Evolutionary conservation across 2,888 invertebrate genomes (phyloP).

Genomic region (Tinea pellionella): DNA sequence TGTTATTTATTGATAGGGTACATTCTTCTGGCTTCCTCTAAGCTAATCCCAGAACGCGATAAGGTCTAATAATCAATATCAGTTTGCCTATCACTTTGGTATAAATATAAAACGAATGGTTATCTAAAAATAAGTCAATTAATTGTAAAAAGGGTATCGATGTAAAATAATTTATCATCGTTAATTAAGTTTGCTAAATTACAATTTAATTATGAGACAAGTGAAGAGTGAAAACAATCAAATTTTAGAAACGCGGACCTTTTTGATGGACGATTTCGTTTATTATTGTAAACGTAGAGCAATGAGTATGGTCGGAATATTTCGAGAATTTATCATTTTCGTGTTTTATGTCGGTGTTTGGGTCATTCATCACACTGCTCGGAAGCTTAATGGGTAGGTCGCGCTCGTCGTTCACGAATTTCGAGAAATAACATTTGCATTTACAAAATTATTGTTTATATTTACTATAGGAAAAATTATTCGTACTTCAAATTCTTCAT

Average conservation of each 20-base stretch:
- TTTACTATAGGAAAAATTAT: neutral
- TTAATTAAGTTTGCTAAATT: constrained; percentile 6
- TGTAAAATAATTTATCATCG: neutral
- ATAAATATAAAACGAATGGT: too few relatives aligned
- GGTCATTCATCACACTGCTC: constrained; percentile 32
- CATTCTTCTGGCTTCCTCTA: too few relatives aligned
- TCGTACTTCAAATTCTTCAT: neutral
- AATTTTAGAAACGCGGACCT: neutral
- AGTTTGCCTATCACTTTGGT: too few relatives aligned
- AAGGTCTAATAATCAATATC: too few relatives aligned
- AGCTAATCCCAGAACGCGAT: too few relatives aligned
- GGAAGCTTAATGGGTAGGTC: constrained; percentile 28
- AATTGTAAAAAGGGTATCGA: neutral
- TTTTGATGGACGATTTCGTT: constrained; percentile 3
- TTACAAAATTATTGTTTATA: constrained; percentile 5
- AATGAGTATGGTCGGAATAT: constrained; percentile 4
- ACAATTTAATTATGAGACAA: constrained; percentile 6
- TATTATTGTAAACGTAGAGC: constrained; percentile 3
- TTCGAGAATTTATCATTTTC: constrained; percentile 35
- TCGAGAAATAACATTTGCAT: constrained; percentile 15
- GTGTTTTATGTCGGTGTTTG: constrained; percentile 29
- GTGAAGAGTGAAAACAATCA: constrained; percentile 1
- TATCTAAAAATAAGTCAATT: neutral
- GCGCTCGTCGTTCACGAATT: constrained; percentile 18
- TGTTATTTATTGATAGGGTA: too few relatives aligned